Evolutionary conservation across 2,797 vertebrate species (phyloP), one percentile per base, ranked within the genome.

Genomic region (Molossus molossus): DNA sequence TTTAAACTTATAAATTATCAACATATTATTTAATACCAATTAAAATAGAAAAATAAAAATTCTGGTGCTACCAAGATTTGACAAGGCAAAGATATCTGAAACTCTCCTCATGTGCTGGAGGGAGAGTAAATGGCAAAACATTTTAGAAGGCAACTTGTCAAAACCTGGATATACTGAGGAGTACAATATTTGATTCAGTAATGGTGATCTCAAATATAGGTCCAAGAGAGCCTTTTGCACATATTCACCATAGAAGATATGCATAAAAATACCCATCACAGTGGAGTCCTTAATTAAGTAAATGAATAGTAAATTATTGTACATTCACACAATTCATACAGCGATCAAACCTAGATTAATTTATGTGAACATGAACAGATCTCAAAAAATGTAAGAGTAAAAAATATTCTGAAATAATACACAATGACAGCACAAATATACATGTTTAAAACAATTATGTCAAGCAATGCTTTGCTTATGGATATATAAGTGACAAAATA

Each of bases 291-390:
- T 90, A 83, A 50, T 96, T 87, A 85, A 58, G 27, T 20, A 25
- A 83, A 94, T 92, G 33, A 88, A 93, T 86, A 95, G 87, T 58
- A 93, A 96, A 90, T 81, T 33, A 83, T 40, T 83, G 37, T 60
- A 17, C 60, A 90, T 85, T 85, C 33, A 77, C 45, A 58, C 13
- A 65, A 76, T 72, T 62, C 67, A 85, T 60, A 37, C 0, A 65
- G 55, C 60, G 87, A 84, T 65, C 87, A 67, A 91, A 93, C 77
- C 69, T 37, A 57, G 29, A 81, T 80, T 80, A 86, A 87, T 87
- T 48, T 37, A 69, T 53, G 11, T 40, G n/a, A 94, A 94, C 55
- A 82, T 65, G 15, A 15, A 37, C 29, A 87, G 33, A 90, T 83
- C 58, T 80, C 55, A 25, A 89, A 96, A 86, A 72, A n/a, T 67